These are phyloP conservation scores for Pterocles burchelli DNA, from an alignment of 2,113 vertebrate species.

Conservation along the genomic window DNA sequence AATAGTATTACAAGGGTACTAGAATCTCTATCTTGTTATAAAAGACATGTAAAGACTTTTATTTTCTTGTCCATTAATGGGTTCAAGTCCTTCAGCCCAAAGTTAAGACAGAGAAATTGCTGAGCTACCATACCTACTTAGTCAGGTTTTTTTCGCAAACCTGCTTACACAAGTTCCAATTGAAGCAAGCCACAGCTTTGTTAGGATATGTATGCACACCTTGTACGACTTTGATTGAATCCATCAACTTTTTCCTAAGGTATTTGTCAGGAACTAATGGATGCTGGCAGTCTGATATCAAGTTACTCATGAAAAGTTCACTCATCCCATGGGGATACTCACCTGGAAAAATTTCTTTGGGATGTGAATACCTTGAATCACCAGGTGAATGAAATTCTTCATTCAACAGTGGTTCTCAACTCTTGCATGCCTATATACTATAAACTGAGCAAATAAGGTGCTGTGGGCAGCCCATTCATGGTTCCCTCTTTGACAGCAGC, in stretches of 20 bases:
- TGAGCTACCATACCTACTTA: neutral
- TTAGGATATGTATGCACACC: rapidly evolving
- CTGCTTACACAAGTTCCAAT: neutral
- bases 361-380: neutral
- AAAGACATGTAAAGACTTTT: neutral
- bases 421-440: neutral
- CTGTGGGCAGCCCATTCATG: neutral
- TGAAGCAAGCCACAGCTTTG: neutral
- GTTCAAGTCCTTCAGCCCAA: neutral
- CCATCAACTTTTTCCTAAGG: neutral
- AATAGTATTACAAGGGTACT: neutral
- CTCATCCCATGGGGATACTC: neutral
- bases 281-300: neutral
- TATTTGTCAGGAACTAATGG: neutral
- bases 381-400: neutral
- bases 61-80: neutral
- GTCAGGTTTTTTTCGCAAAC: neutral
- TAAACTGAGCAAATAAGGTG: neutral
- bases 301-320: neutral
- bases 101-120: neutral
- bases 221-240: neutral
- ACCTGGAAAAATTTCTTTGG: neutral
- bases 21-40: neutral
- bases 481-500: neutral
- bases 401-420: neutral